Conservation (phyloP, 2,888 invertebrate species). For the Acanthosoma haemorrhoidale region DNA sequence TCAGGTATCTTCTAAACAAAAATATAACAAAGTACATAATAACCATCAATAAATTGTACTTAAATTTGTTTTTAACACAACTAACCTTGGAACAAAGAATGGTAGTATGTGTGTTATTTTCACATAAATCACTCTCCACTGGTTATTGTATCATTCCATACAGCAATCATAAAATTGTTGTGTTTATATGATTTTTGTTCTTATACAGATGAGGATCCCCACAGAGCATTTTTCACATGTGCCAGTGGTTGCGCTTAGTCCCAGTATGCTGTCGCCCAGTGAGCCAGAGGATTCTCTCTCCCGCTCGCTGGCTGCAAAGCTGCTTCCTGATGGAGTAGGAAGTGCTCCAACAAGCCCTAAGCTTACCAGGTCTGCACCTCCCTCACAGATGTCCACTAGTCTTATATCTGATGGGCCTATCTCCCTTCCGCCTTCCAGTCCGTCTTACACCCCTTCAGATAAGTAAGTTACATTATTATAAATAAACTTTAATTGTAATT, state of each 20-base stretch:
- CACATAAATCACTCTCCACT: too few relatives aligned
- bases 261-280: slow-evolving; percentile 73
- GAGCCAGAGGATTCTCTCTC: slow-evolving; percentile 61
- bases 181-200: too few relatives aligned
- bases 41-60: too few relatives aligned
- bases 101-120: too few relatives aligned
- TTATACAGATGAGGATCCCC: slow-evolving; percentile 82
- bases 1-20: too few relatives aligned
- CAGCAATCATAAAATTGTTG: too few relatives aligned
- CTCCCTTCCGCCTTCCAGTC: slow-evolving; percentile 39
- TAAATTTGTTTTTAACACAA: too few relatives aligned
- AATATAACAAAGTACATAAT: too few relatives aligned
- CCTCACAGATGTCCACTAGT: slow-evolving; percentile 40
- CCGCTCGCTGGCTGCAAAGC: slow-evolving; percentile 60
- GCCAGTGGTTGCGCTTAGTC: slow-evolving; percentile 85
- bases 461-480: slow-evolving; percentile 29
- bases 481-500: background rate
- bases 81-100: too few relatives aligned
- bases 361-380: slow-evolving; percentile 43
- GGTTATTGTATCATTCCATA: too few relatives aligned
- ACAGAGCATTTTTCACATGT: slow-evolving; percentile 93
- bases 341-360: slow-evolving; percentile 51
- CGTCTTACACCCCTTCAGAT: slow-evolving; percentile 37
- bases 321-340: slow-evolving; percentile 51
- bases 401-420: slow-evolving; percentile 39